Conservation (phyloP, 1,140 invertebrate genomes). For the Dreissena rostriformis region DNA sequence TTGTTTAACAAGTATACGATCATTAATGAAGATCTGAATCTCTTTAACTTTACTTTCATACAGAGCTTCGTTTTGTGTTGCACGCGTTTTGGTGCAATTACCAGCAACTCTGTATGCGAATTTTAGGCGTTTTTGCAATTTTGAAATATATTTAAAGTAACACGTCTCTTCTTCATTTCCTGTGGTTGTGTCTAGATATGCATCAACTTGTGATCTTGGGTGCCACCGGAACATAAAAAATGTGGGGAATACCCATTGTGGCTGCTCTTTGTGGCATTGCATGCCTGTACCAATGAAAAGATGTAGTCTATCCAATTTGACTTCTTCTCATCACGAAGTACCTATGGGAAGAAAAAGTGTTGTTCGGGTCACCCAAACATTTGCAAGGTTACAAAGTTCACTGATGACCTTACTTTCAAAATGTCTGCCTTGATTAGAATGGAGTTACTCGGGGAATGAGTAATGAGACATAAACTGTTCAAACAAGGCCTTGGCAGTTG, state of each 20-base stretch:
- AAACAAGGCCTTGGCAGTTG: background rate
- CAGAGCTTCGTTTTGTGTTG: no score
- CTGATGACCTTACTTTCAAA: conserved; percentile 3
- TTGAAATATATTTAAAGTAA: background rate
- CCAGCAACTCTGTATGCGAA: background rate
- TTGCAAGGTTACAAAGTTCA: background rate
- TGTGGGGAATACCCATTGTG: background rate
- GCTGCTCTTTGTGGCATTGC: background rate
- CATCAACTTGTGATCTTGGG: background rate
- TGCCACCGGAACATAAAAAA: background rate
- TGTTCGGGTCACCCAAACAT: background rate
- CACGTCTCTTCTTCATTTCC: background rate
- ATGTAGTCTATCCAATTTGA: background rate
- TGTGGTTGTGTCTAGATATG: background rate
- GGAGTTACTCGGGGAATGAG: conserved; percentile 3
- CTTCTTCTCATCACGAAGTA: background rate
- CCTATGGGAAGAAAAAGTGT: background rate
- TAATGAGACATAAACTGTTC: conserved; percentile 1
- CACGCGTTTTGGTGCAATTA: background rate
- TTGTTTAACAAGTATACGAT: no score
- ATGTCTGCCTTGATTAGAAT: background rate
- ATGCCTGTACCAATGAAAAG: background rate
- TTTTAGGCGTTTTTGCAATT: background rate
- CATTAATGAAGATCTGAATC: no score
- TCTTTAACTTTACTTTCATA: no score